These are phyloP conservation scores for Upupa epops DNA, from an alignment of 2,113 vertebrate species.

Conservation along the genomic window DNA sequence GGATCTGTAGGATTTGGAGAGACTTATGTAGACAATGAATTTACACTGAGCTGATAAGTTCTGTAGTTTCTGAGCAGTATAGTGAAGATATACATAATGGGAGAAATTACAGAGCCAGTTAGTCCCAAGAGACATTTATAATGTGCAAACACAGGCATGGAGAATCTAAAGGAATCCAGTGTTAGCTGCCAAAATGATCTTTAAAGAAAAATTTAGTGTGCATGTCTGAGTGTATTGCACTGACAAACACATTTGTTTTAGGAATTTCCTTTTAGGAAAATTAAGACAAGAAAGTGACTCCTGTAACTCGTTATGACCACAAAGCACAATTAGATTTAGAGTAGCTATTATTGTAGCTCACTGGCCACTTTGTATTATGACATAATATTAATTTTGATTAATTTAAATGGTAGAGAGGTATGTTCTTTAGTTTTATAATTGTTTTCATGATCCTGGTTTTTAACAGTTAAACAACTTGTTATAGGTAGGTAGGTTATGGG, in stretches of 20 bases:
- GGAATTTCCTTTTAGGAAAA: not conserved
- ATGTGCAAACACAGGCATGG: not conserved
- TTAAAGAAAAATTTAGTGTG: no score
- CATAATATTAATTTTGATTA: not conserved
- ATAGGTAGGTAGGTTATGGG: not conserved
- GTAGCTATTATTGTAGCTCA: not conserved
- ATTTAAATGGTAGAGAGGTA: not conserved
- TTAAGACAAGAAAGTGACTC: not conserved
- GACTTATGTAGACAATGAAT: constrained; percentile 1
- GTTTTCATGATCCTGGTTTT: not conserved
- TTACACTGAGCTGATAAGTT: not conserved
- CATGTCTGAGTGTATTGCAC: not conserved
- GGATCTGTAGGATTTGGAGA: not conserved
- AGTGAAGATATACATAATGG: not conserved
- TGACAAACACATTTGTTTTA: not conserved
- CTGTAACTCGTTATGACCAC: constrained; percentile 7
- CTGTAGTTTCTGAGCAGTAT: not conserved
- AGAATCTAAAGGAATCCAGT: not conserved
- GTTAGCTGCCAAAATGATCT: not conserved
- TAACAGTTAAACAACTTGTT: not conserved
- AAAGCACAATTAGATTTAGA: not conserved
- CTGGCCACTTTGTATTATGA: not conserved
- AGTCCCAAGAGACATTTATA: not conserved
- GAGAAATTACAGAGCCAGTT: constrained; percentile 17
- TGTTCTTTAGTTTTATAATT: not conserved